Evolutionary conservation across 2,888 invertebrate genomes (phyloP).

Genomic region (Augiades crinisus): DNA sequence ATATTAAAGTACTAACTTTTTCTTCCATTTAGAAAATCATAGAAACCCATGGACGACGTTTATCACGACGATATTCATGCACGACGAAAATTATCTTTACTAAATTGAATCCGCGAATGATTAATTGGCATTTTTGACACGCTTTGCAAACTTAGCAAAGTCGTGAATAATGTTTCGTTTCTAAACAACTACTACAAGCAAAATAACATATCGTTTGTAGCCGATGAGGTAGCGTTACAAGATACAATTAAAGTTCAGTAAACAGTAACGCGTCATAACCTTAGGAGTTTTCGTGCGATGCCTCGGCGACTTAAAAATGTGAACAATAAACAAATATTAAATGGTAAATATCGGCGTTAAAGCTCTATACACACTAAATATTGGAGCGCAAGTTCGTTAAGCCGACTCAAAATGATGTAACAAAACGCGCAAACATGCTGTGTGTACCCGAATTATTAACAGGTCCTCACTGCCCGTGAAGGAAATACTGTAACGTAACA

Average conservation of each 20-base stretch:
- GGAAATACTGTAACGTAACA: conserved; percentile 33
- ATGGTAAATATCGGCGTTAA: conserved; percentile 69
- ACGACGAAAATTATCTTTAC: too few relatives aligned
- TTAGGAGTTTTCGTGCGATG: conserved; percentile 40
- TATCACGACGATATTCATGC: too few relatives aligned
- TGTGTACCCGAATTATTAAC: conserved; percentile 75
- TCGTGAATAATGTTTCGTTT: too few relatives aligned
- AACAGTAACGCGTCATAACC: background rate
- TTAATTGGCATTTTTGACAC: too few relatives aligned
- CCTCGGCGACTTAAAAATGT: conserved; percentile 59
- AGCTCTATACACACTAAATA: conserved; percentile 73
- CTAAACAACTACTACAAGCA: too few relatives aligned
- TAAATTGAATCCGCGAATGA: too few relatives aligned
- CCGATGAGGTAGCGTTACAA: background rate
- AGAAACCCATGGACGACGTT: too few relatives aligned
- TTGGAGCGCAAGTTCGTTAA: conserved; percentile 71
- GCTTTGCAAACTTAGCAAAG: too few relatives aligned
- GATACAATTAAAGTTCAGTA: background rate
- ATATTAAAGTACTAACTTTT: too few relatives aligned
- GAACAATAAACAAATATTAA: conserved; percentile 73
- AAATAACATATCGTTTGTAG: too few relatives aligned
- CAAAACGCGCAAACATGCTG: conserved; percentile 65
- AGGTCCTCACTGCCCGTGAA: conserved; percentile 57
- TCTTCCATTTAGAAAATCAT: too few relatives aligned
- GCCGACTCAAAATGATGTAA: conserved; percentile 74